Conservation (phyloP, 2,888 invertebrate genomes). For the Ernsta delagoae region DNA sequence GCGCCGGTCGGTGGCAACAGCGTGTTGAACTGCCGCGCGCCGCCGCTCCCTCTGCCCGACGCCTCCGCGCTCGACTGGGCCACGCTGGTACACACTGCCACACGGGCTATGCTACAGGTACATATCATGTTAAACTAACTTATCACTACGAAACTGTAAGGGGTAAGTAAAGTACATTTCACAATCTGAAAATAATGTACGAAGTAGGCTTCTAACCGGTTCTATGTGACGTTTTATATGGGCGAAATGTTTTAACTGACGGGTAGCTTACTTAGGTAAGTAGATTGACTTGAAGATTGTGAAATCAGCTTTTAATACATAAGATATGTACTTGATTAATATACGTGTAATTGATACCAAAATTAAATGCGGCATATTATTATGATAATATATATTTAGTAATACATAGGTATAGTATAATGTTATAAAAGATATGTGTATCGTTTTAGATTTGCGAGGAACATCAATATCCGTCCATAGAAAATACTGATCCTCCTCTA, state of each 20-base stretch:
- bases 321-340: too few species aligned
- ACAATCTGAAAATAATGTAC: too few species aligned
- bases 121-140: neutral
- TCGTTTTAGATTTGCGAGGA: slow-evolving; percentile 76
- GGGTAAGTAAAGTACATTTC: too few species aligned
- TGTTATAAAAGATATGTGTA: neutral
- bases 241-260: too few species aligned
- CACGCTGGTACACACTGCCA: slow-evolving; percentile 91
- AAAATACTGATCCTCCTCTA: slow-evolving; percentile 66
- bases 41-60: slow-evolving; percentile 86
- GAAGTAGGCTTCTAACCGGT: too few species aligned
- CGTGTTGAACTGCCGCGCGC: slow-evolving; percentile 1
- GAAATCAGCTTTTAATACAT: too few species aligned
- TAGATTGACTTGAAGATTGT: too few species aligned
- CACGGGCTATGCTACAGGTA: slow-evolving; percentile 88
- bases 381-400: neutral
- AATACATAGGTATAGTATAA: neutral
- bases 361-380: too few species aligned
- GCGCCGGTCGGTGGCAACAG: slow-evolving; percentile 1
- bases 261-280: too few species aligned
- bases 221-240: too few species aligned
- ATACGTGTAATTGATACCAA: too few species aligned
- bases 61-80: slow-evolving; percentile 92
- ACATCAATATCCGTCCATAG: slow-evolving; percentile 79
- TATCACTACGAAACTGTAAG: too few species aligned